Evolutionary conservation across 1,140 invertebrate genomes (phyloP), one percentile per base, ranked within the genome.

Genomic region (Zaprionus gabonicus): DNA sequence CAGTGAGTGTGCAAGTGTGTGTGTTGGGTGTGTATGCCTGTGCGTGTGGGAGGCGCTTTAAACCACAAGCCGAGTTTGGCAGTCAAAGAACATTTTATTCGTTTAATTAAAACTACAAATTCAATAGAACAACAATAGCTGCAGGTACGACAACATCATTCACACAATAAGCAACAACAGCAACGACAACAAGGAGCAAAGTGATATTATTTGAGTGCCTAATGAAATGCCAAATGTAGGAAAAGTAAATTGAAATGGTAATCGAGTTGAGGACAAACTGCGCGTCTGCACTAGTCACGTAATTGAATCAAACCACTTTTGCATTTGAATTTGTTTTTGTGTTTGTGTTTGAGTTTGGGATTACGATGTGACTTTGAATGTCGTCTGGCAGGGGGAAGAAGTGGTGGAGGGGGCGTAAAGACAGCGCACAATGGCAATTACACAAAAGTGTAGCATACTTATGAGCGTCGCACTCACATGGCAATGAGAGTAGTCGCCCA

Each of bases 211-310:
- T 62, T 65, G 53, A 53, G 46, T 59, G 59, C 58, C 53, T 67
- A 76, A 73, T 82, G 62, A 78, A 82, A 83, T 76, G 75, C 68
- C 64, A 76, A 69, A 76, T 56, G 28, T 58, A 59, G 20, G 62
- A 73, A 44, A 79, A 70, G 59, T 62, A 76, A 88, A 74, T 79
- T 72, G 60, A 76, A 81, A 81, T 81, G 78, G 44, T 56, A 88
- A 79, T 74, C 70, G 38, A 78, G 66, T 74, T 78, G 66, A 74
- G 46, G 65, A 56, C 69, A 56, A 55, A n/a, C 57, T 28, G 36
- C 53, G 46, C 20, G 60, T 69, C 67, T 70, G 75, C 75, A 67
- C 70, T 69, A 80, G 78, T 72, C 75, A 80, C 78, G 78, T 80
- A 80, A 80, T 74, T 80, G 64, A 78, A 78, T 78, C 70, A 70